These are phyloP conservation scores for Trialeurodes vaporariorum DNA, from an alignment of 1,140 invertebrate genomes.

Conservation along the genomic window DNA sequence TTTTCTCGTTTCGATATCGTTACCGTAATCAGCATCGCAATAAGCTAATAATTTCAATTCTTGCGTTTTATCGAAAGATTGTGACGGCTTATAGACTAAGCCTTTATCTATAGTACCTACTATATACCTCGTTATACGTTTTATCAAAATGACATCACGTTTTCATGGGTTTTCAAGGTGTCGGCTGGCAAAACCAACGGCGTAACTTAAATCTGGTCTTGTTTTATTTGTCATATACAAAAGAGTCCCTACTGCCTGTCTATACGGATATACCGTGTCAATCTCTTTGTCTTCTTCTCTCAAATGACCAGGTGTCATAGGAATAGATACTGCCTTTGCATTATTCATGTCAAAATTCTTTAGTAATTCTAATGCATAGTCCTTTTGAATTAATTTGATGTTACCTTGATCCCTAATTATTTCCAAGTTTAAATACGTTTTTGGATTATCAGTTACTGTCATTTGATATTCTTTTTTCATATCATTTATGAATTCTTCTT, in stretches of 20 bases:
- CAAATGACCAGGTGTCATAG: constrained; percentile 14
- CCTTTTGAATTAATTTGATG: too few relatives aligned
- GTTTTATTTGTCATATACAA: constrained; percentile 30
- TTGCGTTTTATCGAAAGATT: too few relatives aligned
- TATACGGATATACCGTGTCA: constrained; percentile 21
- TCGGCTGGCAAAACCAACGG: constrained; percentile 26
- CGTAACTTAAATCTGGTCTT: constrained; percentile 31
- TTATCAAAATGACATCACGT: constrained; percentile 25
- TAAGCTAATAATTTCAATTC: constrained; percentile 5
- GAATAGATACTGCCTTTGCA: constrained; percentile 24
- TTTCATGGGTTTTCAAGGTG: constrained; percentile 22
- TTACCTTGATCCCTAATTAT: too few relatives aligned
- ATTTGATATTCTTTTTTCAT: too few relatives aligned
- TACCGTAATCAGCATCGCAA: constrained; percentile 16
- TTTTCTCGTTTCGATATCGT: constrained; percentile 3
- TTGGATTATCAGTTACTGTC: too few relatives aligned
- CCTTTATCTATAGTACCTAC: constrained; percentile 27
- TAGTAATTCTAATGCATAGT: too few relatives aligned
- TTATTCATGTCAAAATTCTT: constrained; percentile 26
- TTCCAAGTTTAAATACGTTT: too few relatives aligned
- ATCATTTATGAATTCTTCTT: too few relatives aligned
- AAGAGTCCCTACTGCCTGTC: constrained; percentile 25
- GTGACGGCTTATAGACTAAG: constrained; percentile 3
- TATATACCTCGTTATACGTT: constrained; percentile 30
- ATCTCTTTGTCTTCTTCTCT: constrained; percentile 11